These are phyloP conservation scores for Galeruca laticollis DNA, from an alignment of 2,888 invertebrate genomes.

Conservation along the genomic window DNA sequence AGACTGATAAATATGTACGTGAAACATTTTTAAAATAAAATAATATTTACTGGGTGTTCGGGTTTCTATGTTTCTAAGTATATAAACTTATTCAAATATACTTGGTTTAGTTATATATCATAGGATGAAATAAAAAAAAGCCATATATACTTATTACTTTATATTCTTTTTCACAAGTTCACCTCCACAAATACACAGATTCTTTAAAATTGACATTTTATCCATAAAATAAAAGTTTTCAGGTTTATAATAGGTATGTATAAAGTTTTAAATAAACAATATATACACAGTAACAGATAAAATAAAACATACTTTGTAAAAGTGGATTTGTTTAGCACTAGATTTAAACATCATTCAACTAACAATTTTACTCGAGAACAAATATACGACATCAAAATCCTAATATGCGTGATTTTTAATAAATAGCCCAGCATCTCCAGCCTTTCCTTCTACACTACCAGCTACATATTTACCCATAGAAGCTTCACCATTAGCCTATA, in stretches of 20 bases:
- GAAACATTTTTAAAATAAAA: too few relatives aligned
- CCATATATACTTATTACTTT: background rate
- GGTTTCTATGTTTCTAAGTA: too few relatives aligned
- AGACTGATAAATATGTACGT: too few relatives aligned
- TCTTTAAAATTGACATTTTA: conserved; percentile 7
- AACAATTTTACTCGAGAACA: conserved; percentile 34
- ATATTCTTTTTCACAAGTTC: background rate
- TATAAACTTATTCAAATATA: too few relatives aligned
- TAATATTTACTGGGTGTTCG: too few relatives aligned
- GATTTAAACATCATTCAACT: conserved; percentile 23
- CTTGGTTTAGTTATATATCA: too few relatives aligned
- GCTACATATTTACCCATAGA: conserved; percentile 90
- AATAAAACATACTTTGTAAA: conserved; percentile 24
- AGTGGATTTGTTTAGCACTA: conserved; percentile 19
- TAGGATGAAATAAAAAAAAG: background rate
- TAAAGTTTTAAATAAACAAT: conserved; percentile 23
- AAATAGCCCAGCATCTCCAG: conserved; percentile 89
- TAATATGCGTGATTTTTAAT: conserved; percentile 98
- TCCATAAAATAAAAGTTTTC: conserved; percentile 6
- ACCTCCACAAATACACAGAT: conserved; percentile 14
- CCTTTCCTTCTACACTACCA: conserved; percentile 88
- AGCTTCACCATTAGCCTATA: conserved; percentile 83
- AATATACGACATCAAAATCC: conserved; percentile 14
- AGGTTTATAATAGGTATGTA: background rate
- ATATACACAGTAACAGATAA: conserved; percentile 19